These are phyloP conservation scores for Synanthedon formicaeformis DNA, from an alignment of 2,888 invertebrate species.

Conservation along the genomic window DNA sequence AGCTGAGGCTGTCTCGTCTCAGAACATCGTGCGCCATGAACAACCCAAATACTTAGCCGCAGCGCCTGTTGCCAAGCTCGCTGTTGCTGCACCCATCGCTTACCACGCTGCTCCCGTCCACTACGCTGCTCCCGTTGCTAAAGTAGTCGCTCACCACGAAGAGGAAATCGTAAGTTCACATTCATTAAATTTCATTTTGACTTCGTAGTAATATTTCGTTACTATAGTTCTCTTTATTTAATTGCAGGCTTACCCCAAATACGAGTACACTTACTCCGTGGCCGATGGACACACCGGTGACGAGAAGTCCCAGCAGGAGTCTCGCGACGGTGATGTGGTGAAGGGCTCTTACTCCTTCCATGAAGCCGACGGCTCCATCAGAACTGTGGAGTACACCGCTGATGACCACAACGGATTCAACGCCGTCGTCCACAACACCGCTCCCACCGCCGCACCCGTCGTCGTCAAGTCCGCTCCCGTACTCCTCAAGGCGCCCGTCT, in stretches of 20 bases:
- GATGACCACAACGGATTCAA: constrained; percentile 65
- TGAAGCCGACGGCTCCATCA: constrained; percentile 68
- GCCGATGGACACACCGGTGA: constrained; percentile 70
- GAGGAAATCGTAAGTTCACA: constrained; percentile 22
- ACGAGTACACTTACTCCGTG: constrained; percentile 68
- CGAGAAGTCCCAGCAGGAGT: constrained; percentile 67
- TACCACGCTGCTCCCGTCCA: constrained; percentile 18
- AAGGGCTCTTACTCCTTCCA: constrained; percentile 67
- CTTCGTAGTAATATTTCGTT: neutral
- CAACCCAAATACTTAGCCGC: constrained; percentile 14
- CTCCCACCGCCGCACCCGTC: constrained; percentile 30
- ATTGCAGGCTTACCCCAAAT: constrained; percentile 49
- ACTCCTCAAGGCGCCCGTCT: constrained; percentile 3
- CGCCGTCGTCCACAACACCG: constrained; percentile 45
- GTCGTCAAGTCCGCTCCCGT: constrained; percentile 13
- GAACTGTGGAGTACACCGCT: constrained; percentile 67
- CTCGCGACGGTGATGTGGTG: constrained; percentile 65
- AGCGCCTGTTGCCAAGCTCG: constrained; percentile 13
- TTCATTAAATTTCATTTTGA: neutral
- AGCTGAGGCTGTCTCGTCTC: constrained; percentile 39
- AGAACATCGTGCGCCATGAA: constrained; percentile 47
- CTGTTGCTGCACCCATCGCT: constrained; percentile 10
- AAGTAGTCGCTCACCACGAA: constrained; percentile 17
- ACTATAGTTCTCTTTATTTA: neutral
- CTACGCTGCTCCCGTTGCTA: constrained; percentile 14